These are phyloP conservation scores for Drosophila arawakana DNA, from an alignment of 1,140 invertebrate genomes.

Conservation along the genomic window DNA sequence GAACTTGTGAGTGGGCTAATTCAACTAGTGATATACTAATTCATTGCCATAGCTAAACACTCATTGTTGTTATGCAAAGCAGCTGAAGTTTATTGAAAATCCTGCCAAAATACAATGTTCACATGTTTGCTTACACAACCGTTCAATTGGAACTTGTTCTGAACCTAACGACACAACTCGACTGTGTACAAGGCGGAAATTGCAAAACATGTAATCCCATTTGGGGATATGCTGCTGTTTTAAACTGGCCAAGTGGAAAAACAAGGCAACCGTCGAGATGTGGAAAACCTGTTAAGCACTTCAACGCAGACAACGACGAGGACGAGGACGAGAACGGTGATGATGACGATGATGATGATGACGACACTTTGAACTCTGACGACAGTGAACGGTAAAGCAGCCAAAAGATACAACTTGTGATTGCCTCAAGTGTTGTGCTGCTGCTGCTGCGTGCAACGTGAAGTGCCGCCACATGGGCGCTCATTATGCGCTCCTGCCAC, in stretches of 20 bases:
- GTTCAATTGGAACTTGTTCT: too few relatives aligned
- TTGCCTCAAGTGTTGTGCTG: slow-evolving; percentile 42
- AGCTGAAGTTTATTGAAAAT: too few relatives aligned
- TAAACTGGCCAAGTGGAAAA: slow-evolving; percentile 32
- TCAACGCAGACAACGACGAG: slow-evolving; percentile 1
- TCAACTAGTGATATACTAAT: too few relatives aligned
- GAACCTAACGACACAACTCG: background rate
- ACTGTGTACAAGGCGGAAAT: slow-evolving; percentile 37
- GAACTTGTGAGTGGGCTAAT: too few relatives aligned
- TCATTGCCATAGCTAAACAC: too few relatives aligned
- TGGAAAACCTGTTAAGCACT: slow-evolving; percentile 19
- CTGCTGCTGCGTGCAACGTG: background rate
- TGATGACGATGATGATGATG: slow-evolving; percentile 3
- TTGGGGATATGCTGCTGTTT: slow-evolving; percentile 26
- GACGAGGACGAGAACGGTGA: background rate
- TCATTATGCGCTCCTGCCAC: slow-evolving; percentile 33
- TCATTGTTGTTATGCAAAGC: too few relatives aligned
- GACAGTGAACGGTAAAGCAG: background rate
- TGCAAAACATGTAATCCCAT: slow-evolving; percentile 42
- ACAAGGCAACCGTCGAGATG: slow-evolving; percentile 10
- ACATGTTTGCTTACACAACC: too few relatives aligned
- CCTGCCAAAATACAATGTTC: too few relatives aligned
- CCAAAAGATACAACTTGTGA: slow-evolving; percentile 4
- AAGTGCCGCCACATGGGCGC: slow-evolving; percentile 32
- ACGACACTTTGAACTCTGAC: slow-evolving; percentile 18